Base-by-base conservation (phyloP, 2,113 vertebrate genomes). In the Heloderma charlesbogerti region DNA sequence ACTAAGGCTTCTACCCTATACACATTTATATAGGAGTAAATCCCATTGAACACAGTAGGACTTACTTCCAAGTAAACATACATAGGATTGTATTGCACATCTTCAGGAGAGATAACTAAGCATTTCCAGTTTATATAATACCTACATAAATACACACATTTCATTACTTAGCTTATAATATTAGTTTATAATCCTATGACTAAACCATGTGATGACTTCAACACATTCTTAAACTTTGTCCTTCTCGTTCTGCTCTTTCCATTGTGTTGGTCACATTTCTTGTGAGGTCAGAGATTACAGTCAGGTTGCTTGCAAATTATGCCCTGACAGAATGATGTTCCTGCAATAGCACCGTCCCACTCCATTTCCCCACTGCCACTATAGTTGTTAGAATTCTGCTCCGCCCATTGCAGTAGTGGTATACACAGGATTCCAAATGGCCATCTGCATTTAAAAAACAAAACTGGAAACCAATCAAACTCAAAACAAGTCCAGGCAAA, bases 331-430 rank as follows among this genome's bases (percentile, higher is more conserved):
- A 87, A 27, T 31, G 0, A 0, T 40, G 40, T 27, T 57, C 57
- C 51, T 90, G 37, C 40, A 66, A 3, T 63, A 83, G 9, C 10
- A 5, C 22, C 45, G 31, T 29, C 45, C 31, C 9, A 34, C 20
- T 22, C 43, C 13, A 75, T 86, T 45, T 78, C 22, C 31, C 90
- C 45, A 18, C 34, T 63, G 57, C 43, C 86, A 15, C 31, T 87
- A 60, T 40, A 27, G 31, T n/a, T 75, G 31, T 90, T 27, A 63
- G 34, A 1, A 7, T 72, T n/a, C 79, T 79, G 84, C 34, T 43
- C 69, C 3, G 0, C 45, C 18, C 0, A 0, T 37, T 8, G 31
- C 69, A 86, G 31, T 63, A 72, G 67, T 0, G 0, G 79, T 34
- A 18, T 57, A 3, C 72, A 72, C 16, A 74, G 57, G 48, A 51